Evolutionary conservation across 2,888 invertebrate genomes (phyloP).

Genomic region (Keiferia lycopersicella): DNA sequence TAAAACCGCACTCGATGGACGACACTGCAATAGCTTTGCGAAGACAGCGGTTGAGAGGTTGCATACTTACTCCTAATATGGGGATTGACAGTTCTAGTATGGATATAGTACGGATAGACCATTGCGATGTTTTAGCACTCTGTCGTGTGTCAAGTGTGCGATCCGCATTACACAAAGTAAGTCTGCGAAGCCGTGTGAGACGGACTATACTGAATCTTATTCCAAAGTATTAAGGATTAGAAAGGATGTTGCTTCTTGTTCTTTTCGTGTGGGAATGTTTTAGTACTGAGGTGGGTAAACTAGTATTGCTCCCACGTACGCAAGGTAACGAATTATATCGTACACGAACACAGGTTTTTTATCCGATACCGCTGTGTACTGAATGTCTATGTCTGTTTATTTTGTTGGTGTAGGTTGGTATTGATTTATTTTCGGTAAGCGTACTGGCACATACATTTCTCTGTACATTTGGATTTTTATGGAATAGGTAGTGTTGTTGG

Average conservation of each 20-base stretch:
- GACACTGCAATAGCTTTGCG: too few relatives aligned
- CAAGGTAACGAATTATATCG: conserved; percentile 11
- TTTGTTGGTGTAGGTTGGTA: too few relatives aligned
- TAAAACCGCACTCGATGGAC: too few relatives aligned
- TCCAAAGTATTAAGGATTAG: neutral
- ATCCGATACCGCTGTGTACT: neutral
- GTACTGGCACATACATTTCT: too few relatives aligned
- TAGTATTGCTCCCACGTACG: conserved; percentile 11
- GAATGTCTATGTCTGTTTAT: neutral
- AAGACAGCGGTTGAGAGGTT: too few relatives aligned
- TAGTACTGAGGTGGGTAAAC: neutral
- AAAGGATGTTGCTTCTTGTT: too few relatives aligned
- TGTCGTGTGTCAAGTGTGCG: neutral
- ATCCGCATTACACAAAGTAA: neutral
- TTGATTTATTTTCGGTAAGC: too few relatives aligned
- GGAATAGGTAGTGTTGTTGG: too few relatives aligned
- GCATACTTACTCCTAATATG: too few relatives aligned
- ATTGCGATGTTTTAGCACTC: too few relatives aligned
- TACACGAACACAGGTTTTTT: conserved; percentile 13
- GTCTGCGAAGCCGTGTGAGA: neutral
- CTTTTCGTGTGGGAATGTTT: neutral
- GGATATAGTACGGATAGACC: too few relatives aligned
- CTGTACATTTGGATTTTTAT: too few relatives aligned
- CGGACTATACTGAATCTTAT: neutral
- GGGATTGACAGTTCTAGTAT: neutral